These are phyloP conservation scores for Acipenser oxyrinchus DNA, from an alignment of 2,797 vertebrate species.

Conservation along the genomic window DNA sequence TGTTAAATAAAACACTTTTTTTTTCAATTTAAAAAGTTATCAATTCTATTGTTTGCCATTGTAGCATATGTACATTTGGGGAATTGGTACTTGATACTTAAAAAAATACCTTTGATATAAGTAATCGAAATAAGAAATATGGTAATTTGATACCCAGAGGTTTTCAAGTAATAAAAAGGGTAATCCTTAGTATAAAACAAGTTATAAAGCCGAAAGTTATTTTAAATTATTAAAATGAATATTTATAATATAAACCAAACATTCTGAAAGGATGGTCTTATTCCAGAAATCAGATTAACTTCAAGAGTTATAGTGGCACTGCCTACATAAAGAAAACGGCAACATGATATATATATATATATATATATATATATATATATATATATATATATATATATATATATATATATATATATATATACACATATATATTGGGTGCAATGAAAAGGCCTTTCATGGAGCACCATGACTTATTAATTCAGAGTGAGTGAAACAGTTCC, in stretches of 20 bases:
- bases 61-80: background rate
- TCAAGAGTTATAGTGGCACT: conserved; percentile 3
- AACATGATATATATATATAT: too few species aligned
- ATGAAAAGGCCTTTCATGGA: too few species aligned
- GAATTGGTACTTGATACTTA: conserved; percentile 9
- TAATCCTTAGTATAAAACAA: conserved; percentile 34
- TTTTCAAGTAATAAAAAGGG: conserved; percentile 32
- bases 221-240: conserved; percentile 37
- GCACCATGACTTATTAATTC: too few species aligned
- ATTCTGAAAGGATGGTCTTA: conserved; percentile 18
- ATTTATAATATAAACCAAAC: conserved; percentile 17
- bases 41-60: conserved; percentile 3
- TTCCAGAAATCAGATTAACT: conserved; percentile 7
- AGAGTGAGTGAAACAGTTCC: background rate
- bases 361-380: too few species aligned
- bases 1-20: too few species aligned
- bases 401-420: too few species aligned
- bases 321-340: background rate
- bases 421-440: too few species aligned
- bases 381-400: too few species aligned
- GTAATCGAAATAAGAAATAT: conserved; percentile 27
- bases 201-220: conserved; percentile 27
- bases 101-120: conserved; percentile 27
- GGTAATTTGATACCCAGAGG: conserved; percentile 31
- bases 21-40: too few species aligned